Percentiles rank a stretch among this genome's conserved stretches.
Conservation (phyloP, 2,888 invertebrate genomes). For the Taenaris catops region DNA sequence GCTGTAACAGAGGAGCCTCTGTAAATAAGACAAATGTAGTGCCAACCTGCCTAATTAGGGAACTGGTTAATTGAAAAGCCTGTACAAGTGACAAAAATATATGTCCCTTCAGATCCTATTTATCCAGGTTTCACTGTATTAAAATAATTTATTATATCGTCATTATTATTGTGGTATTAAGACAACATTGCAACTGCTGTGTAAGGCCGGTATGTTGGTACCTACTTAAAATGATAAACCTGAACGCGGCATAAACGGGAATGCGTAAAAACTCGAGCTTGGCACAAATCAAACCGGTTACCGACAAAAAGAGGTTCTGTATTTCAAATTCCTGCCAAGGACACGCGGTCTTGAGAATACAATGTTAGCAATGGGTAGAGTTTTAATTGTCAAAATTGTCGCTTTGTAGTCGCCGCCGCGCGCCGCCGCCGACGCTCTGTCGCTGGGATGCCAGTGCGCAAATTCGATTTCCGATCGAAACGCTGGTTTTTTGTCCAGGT, state of each 20-base stretch:
- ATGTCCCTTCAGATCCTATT: too few species aligned
- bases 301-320: conserved; percentile 41
- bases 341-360: conserved; percentile 48
- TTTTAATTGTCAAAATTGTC: conserved; percentile 76
- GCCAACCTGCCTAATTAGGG: too few species aligned
- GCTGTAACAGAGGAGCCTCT: too few species aligned
- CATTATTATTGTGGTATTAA: too few species aligned
- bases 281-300: conserved; percentile 58
- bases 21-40: too few species aligned
- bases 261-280: conserved; percentile 28
- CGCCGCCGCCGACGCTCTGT: conserved; percentile 25
- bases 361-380: conserved; percentile 62
- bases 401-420: conserved; percentile 63
- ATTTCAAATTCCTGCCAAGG: conserved; percentile 69
- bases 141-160: too few species aligned
- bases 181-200: too few species aligned
- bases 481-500: conserved; percentile 23
- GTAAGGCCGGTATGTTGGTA: too few species aligned
- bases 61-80: too few species aligned
- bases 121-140: too few species aligned
- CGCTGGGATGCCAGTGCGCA: conserved; percentile 35
- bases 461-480: conserved; percentile 42
- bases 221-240: too few species aligned
- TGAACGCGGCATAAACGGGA: conserved; percentile 35
- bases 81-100: too few species aligned